Evolutionary conservation across 2,113 vertebrate species (phyloP), one percentile per base, ranked within the genome.

Genomic region (Pelobates fuscus): DNA sequence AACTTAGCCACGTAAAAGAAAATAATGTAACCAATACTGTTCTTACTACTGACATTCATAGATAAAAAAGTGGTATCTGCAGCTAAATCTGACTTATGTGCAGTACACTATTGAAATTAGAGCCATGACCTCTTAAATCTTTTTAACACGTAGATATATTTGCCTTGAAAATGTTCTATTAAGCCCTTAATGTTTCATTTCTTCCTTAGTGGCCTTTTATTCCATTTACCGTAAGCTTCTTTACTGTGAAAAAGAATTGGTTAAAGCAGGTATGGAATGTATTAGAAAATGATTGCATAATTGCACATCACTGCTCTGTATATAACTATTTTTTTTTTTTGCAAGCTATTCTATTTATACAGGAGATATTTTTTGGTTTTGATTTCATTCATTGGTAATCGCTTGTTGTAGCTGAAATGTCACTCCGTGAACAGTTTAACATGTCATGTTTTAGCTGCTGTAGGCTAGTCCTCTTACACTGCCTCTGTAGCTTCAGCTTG

Each of bases 261-360:
- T 85, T 80, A 85, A 82, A 89, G 88, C 88, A 89, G 86, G 88
- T 91, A 55, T 88, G 91, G 88, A 92, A 92, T 89, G 91, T 90
- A 86, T 81, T 70, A 92, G 91, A 86, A 91, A 90, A 85, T 82
- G 86, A 92, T 87, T 89, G 91, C 91, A 88, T 83, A 94, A 83
- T 94, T 96, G 94, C 94, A 95, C 94, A 94, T 89, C 93, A 94
- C 89, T 87, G 80, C 75, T 82, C 65, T 91, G 93, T 94, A 94
- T 89, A 95, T 92, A 93, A 67, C 80, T 21, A 80, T 81, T 92
- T 69, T 77, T 79, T 77, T 81, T 85, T 90, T 92, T 86, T 89
- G 86, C 91, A 86, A 90, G 87, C 89, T 87, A 88, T 90, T 80
- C 82, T 69, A 29, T 66, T 69, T 76, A 49, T 76, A 44, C 58